phyloP scores from a whole-genome alignment of 2,113 vertebrate species.

The Silurus glanis region DNA sequence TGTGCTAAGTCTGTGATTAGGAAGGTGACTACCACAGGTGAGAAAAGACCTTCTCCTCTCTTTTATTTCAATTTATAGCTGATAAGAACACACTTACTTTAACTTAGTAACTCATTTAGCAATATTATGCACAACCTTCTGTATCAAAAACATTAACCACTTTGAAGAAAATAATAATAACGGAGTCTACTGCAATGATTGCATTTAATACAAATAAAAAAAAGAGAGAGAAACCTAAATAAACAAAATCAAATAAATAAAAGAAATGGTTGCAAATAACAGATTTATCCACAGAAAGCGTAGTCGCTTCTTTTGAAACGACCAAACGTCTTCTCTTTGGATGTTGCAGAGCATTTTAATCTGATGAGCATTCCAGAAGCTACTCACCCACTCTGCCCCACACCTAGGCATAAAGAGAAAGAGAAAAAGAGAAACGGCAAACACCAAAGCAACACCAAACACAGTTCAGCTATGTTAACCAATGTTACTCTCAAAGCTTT shows the following conservation, averaged over 20 bases:
- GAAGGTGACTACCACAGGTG: constrained; percentile 1
- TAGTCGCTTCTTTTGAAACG: neutral
- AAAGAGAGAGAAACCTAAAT: neutral
- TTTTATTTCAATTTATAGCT: neutral
- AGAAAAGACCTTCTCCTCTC: constrained; percentile 24
- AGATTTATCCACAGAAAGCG: constrained; percentile 15
- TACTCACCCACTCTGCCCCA: constrained; percentile 68
- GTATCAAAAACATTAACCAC: neutral
- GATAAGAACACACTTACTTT: neutral
- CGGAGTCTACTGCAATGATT: neutral
- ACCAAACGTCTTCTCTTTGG: neutral
- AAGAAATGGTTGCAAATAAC: neutral
- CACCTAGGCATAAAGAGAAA: constrained; percentile 64
- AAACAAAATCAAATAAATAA: no score
- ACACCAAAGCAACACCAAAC: constrained; percentile 50
- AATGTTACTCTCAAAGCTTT: neutral
- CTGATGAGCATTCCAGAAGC: constrained; percentile 37
- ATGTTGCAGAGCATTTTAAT: constrained; percentile 10
- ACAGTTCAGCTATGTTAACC: constrained; percentile 19
- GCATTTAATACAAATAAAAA: neutral
- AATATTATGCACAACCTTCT: neutral
- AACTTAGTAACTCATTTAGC: neutral
- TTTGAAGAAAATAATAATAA: neutral
- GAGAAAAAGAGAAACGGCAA: constrained; percentile 54
- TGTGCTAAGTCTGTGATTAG: constrained; percentile 18